Conservation (phyloP, 2,797 vertebrate species). For the Darevskia mixta region DNA sequence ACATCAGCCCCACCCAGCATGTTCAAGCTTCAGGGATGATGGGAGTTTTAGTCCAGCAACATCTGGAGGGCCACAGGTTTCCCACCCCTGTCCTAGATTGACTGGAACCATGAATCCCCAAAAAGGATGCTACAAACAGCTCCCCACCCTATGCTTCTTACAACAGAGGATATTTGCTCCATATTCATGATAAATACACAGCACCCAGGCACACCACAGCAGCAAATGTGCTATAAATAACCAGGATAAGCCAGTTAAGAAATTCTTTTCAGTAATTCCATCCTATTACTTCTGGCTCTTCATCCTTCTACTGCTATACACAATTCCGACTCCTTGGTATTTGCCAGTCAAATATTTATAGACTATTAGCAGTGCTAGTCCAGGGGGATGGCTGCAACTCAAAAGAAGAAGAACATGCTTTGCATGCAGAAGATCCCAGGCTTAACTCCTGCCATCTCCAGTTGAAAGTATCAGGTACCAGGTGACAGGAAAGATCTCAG, state of each 20-base stretch:
- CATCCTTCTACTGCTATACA: not conserved
- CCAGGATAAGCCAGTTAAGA: conserved; percentile 4
- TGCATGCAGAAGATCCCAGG: not conserved
- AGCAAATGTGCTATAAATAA: conserved; percentile 14
- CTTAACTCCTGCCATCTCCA: not conserved
- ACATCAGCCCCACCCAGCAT: no score
- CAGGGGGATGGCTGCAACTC: not conserved
- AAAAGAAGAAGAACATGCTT: not conserved
- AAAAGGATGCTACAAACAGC: not conserved
- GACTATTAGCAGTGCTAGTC: not conserved
- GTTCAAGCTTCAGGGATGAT: no score
- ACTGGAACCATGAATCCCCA: not conserved
- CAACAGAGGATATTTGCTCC: not conserved
- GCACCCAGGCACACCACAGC: not conserved
- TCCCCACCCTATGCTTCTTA: not conserved
- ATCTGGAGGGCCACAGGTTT: no score
- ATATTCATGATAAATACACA: not conserved
- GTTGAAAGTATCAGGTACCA: not conserved
- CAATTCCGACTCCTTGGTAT: not conserved
- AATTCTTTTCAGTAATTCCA: conserved; percentile 19
- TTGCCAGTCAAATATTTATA: conserved; percentile 4
- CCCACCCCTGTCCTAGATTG: no score
- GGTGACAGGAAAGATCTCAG: not conserved
- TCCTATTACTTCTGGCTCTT: conserved; percentile 3
- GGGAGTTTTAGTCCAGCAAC: no score